Evolutionary conservation across 2,113 vertebrate genomes (phyloP).

Genomic region (Panurus biarmicus): DNA sequence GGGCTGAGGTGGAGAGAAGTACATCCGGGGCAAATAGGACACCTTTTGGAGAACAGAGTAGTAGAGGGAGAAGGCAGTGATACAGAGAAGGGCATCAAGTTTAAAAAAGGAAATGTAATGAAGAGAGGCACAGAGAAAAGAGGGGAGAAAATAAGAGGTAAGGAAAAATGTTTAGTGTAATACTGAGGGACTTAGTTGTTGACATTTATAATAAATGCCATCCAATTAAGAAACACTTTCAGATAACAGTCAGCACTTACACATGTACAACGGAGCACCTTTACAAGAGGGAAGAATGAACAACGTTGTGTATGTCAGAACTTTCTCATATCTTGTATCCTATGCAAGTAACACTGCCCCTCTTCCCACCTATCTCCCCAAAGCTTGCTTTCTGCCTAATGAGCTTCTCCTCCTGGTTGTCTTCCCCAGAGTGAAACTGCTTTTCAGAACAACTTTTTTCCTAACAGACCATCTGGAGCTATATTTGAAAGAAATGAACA

Average conservation of each 20-base stretch:
- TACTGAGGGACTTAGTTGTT: not conserved
- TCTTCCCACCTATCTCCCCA: not conserved
- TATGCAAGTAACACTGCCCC: not conserved
- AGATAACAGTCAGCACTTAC: not conserved
- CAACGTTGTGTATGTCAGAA: not conserved
- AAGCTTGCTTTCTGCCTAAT: not conserved
- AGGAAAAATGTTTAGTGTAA: not conserved
- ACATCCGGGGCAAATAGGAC: conserved; percentile 74
- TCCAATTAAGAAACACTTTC: not conserved
- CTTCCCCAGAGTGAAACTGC: not conserved
- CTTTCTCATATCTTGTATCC: not conserved
- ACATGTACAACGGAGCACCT: not conserved
- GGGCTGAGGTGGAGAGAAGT: conserved; percentile 77
- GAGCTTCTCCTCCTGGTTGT: not conserved
- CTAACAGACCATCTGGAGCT: not conserved
- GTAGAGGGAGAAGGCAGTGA: not conserved
- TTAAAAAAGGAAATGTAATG: not conserved
- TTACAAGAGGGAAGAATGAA: not conserved
- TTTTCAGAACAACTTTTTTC: not conserved
- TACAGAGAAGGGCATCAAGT: not conserved
- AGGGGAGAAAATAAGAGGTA: not conserved
- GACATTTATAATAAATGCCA: not conserved
- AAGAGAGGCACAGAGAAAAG: not conserved
- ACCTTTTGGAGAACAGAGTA: conserved; percentile 49
- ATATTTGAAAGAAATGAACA: not conserved